Evolutionary conservation across 1,140 invertebrate genomes (phyloP).

Genomic region (Halyomorpha halys): DNA sequence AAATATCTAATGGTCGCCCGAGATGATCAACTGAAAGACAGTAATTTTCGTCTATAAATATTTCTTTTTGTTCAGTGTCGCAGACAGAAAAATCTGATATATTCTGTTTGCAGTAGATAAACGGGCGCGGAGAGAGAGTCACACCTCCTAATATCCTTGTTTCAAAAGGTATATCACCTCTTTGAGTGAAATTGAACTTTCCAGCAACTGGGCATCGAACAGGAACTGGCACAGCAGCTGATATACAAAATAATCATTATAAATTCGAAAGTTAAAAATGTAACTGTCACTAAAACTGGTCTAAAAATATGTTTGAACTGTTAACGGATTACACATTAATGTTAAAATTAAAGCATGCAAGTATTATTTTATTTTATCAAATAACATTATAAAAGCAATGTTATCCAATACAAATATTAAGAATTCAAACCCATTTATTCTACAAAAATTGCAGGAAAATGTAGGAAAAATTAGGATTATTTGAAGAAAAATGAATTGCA

Average conservation of each 20-base stretch:
- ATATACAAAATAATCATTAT: conserved; percentile 29
- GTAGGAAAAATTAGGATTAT: no score
- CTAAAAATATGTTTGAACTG: no score
- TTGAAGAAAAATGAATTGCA: no score
- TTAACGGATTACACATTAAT: no score
- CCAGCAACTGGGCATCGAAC: conserved; percentile 92
- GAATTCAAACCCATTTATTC: no score
- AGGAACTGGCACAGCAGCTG: conserved; percentile 81
- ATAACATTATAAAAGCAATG: no score
- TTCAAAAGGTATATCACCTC: conserved; percentile 75
- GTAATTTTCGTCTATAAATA: conserved; percentile 87
- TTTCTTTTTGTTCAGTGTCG: conserved; percentile 85
- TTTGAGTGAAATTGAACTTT: conserved; percentile 87
- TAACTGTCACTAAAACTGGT: no score
- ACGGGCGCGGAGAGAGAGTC: conserved; percentile 81
- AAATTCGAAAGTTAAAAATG: no score
- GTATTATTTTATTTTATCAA: no score
- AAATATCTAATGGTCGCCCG: conserved; percentile 85
- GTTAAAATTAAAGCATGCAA: no score
- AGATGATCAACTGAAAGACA: conserved; percentile 92
- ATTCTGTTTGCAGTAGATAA: conserved; percentile 85
- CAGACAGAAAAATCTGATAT: conserved; percentile 92
- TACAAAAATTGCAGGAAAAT: no score
- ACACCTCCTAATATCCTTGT: conserved; percentile 90
- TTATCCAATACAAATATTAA: no score